Percentiles rank a stretch among this genome's conserved stretches.
phyloP scores from a whole-genome alignment of 2,888 invertebrate species.

The Aleiodes leptofemur region DNA sequence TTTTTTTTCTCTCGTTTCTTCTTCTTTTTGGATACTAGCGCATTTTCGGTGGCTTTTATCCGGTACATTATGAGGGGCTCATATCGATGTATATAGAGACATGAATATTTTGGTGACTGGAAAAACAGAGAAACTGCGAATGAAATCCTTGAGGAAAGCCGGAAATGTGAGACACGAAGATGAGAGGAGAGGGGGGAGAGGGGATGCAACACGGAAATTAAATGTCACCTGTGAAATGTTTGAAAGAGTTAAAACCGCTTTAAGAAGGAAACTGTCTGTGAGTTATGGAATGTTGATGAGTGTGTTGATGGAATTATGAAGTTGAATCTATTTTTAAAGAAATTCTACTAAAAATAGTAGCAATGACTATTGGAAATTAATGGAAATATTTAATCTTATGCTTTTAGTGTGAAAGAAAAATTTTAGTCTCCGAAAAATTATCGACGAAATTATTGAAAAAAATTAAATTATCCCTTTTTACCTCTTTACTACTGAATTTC shows the following conservation, averaged over 20 bases:
- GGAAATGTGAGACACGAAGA: constrained; percentile 11
- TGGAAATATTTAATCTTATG: too few species aligned
- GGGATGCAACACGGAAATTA: constrained; percentile 12
- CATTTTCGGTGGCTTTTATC: constrained; percentile 21
- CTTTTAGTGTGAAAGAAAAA: too few species aligned
- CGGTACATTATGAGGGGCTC: constrained; percentile 1
- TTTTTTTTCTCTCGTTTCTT: constrained; percentile 51
- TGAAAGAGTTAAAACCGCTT: constrained; percentile 24
- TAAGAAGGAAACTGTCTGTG: constrained; percentile 23
- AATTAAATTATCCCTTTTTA: too few species aligned
- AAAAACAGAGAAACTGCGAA: neutral
- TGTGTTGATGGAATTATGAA: constrained; percentile 10
- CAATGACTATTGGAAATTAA: too few species aligned
- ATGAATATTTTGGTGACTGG: neutral
- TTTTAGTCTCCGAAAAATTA: neutral
- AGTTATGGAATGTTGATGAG: constrained; percentile 21
- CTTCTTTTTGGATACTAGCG: constrained; percentile 41
- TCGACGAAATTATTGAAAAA: too few species aligned
- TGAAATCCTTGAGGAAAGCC: constrained; percentile 24
- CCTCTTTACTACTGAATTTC: too few species aligned
- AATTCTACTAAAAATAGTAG: too few species aligned
- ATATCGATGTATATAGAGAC: neutral
- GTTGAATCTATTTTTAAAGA: too few species aligned
- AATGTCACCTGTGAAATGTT: constrained; percentile 30
- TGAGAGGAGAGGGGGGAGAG: neutral